phyloP scores from a whole-genome alignment of 2,888 invertebrate genomes.

The Athetis lepigone region DNA sequence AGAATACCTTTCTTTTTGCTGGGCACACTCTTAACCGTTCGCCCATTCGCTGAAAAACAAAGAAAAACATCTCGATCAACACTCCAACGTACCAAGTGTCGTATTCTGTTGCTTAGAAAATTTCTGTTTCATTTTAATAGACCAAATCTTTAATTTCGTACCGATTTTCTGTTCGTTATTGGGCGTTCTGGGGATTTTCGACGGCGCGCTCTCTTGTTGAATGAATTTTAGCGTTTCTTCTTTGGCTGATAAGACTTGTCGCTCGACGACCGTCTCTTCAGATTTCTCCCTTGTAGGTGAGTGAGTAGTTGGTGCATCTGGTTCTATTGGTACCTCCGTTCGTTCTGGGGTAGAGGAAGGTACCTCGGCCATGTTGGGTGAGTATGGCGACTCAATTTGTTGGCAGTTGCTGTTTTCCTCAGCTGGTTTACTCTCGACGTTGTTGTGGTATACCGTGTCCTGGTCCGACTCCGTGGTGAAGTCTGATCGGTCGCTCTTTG shows the following conservation, averaged over 20 bases:
- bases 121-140: conserved; percentile 66
- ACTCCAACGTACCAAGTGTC: conserved; percentile 48
- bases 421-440: conserved; percentile 29
- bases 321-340: conserved; percentile 10
- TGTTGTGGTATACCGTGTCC: conserved; percentile 66
- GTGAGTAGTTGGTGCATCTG: conserved; percentile 12
- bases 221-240: conserved; percentile 36
- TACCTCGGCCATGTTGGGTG: conserved; percentile 38
- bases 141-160: conserved; percentile 76
- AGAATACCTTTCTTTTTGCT: conserved; percentile 80
- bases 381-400: conserved; percentile 20
- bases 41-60: conserved; percentile 80
- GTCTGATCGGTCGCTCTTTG: conserved; percentile 77
- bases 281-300: conserved; percentile 5
- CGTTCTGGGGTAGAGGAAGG: conserved; percentile 58
- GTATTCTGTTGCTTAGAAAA: conserved; percentile 61
- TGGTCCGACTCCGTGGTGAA: conserved; percentile 76
- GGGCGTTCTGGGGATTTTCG: conserved; percentile 65
- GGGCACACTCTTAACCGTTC: conserved; percentile 73
- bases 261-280: conserved; percentile 6
- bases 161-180: conserved; percentile 77
- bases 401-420: conserved; percentile 24
- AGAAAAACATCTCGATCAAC: conserved; percentile 50
- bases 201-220: conserved; percentile 43
- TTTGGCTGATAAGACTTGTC: conserved; percentile 23